Conservation (phyloP, 2,797 vertebrate genomes). For the Sandelia bainsii region DNA sequence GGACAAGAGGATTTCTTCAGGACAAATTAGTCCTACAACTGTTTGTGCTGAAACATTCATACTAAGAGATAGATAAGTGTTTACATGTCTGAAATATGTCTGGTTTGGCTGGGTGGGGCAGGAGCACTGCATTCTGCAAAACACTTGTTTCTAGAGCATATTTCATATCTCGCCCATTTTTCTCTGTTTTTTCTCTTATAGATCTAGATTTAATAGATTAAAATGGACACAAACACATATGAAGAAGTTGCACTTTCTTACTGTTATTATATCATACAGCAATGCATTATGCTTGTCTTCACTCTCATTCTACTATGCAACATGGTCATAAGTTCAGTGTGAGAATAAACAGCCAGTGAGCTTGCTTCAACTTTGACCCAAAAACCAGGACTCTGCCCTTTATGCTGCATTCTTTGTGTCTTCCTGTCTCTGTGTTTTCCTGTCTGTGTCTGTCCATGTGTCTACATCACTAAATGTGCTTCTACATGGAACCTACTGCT, state of each 20-base stretch:
- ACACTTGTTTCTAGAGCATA: not conserved
- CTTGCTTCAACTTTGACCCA: constrained; percentile 11
- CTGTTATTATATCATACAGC: constrained; percentile 17
- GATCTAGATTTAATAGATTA: not conserved
- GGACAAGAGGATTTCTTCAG: no score
- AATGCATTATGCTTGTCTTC: constrained; percentile 5
- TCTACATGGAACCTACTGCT: constrained; percentile 2
- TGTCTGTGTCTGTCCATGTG: not conserved
- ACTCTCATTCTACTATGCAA: constrained; percentile 20
- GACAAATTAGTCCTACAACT: not conserved
- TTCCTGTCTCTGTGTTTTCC: constrained; percentile 29
- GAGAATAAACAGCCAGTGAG: constrained; percentile 14
- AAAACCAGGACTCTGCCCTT: constrained; percentile 3
- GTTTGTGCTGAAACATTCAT: not conserved
- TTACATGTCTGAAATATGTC: not conserved
- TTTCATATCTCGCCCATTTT: no score
- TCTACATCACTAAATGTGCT: not conserved
- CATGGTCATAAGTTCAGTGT: constrained; percentile 15
- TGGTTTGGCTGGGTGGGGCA: not conserved
- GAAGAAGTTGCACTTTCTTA: not conserved
- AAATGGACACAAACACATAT: not conserved
- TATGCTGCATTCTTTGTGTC: constrained; percentile 23
- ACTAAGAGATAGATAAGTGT: not conserved
- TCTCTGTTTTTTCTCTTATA: not conserved
- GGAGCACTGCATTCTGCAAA: not conserved